phyloP scores from a whole-genome alignment of 2,888 invertebrate species.

The Nymphalis urticae region DNA sequence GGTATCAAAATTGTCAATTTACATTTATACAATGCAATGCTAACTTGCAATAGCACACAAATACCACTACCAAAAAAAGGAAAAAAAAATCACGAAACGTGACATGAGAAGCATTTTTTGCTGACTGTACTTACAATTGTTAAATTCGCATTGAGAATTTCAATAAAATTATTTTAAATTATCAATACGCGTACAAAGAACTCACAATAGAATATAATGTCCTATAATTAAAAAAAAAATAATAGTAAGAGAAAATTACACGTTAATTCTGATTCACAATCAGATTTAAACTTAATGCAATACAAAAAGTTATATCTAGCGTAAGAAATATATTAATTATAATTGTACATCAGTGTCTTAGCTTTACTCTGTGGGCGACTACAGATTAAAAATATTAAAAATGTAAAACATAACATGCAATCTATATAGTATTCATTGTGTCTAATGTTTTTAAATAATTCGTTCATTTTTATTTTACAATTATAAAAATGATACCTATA shows the following conservation, averaged over 20 bases:
- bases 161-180: constrained; percentile 10
- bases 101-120: constrained; percentile 6
- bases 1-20: too few species aligned
- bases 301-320: constrained; percentile 68
- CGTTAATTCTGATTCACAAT: constrained; percentile 67
- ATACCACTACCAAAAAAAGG: constrained; percentile 5
- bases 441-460: constrained; percentile 3
- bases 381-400: constrained; percentile 11
- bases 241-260: constrained; percentile 49
- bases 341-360: constrained; percentile 63
- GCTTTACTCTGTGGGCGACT: constrained; percentile 32
- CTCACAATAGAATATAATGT: constrained; percentile 47
- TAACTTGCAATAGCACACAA: too few species aligned
- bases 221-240: constrained; percentile 50
- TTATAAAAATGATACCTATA: neutral
- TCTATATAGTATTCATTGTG: neutral
- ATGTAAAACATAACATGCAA: too few species aligned
- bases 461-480: constrained; percentile 12
- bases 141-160: constrained; percentile 2
- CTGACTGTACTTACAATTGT: constrained; percentile 18
- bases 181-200: constrained; percentile 21
- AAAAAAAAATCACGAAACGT: neutral
- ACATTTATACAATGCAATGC: too few species aligned
- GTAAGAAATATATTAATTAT: constrained; percentile 53
- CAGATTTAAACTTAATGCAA: constrained; percentile 67